phyloP scores from a whole-genome alignment of 2,888 invertebrate genomes.

The Drosophila tripunctata region DNA sequence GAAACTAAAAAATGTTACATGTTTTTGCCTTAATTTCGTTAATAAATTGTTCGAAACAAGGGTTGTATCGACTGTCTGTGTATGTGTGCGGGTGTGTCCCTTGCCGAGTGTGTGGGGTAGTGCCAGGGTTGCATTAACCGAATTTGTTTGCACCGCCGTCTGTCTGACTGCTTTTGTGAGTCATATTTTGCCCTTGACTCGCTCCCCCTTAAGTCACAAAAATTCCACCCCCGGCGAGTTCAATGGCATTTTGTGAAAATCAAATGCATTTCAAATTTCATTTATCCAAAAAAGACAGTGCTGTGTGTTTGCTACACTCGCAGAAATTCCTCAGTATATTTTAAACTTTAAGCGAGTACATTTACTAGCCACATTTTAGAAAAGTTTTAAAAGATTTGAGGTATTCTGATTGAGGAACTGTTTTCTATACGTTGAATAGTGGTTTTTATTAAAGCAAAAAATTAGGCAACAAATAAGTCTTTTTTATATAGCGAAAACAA shows the following conservation, averaged over 20 bases:
- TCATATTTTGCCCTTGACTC: slow-evolving; percentile 61
- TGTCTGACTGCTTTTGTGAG: slow-evolving; percentile 26
- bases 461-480: too few relatives aligned
- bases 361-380: too few relatives aligned
- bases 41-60: slow-evolving; percentile 46
- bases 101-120: neutral
- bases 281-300: neutral
- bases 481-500: too few relatives aligned
- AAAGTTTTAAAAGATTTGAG: too few relatives aligned
- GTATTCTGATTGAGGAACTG: too few relatives aligned
- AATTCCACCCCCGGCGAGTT: slow-evolving; percentile 41
- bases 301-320: neutral
- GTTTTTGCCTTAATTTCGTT: slow-evolving; percentile 61
- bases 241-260: slow-evolving; percentile 65
- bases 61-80: slow-evolving; percentile 38
- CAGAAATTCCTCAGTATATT: neutral
- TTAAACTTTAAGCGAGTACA: too few relatives aligned
- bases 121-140: slow-evolving; percentile 57
- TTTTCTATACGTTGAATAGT: too few relatives aligned
- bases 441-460: too few relatives aligned
- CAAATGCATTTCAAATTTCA: slow-evolving; percentile 50
- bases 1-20: slow-evolving; percentile 22
- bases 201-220: too few relatives aligned
- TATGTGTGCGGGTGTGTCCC: slow-evolving; percentile 36
- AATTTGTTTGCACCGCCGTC: slow-evolving; percentile 77